These are phyloP conservation scores for Cyprinella venusta DNA, from an alignment of 2,797 vertebrate species.

Conservation along the genomic window DNA sequence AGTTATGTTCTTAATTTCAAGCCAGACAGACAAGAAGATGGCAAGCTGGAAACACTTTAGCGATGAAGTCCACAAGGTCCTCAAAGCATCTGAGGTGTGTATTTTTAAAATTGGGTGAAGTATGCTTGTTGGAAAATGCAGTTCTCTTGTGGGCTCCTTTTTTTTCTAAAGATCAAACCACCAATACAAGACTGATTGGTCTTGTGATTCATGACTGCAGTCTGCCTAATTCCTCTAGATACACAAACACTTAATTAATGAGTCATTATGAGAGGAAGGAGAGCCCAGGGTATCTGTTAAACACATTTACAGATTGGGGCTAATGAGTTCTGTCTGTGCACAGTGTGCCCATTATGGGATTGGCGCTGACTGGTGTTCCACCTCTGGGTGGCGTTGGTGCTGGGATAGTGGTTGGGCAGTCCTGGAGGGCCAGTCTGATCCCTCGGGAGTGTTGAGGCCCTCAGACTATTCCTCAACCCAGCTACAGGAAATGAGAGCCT, in stretches of 20 bases:
- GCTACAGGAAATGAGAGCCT: slow-evolving; percentile 83
- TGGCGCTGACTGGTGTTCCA: slow-evolving; percentile 49
- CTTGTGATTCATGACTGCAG: slow-evolving; percentile 78
- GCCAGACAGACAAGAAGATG: slow-evolving; percentile 41
- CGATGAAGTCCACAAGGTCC: slow-evolving; percentile 22
- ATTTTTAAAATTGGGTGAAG: slow-evolving; percentile 34
- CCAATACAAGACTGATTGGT: slow-evolving; percentile 75
- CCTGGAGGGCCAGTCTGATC: slow-evolving; percentile 60
- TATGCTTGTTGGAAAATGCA: slow-evolving; percentile 30
- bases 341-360: slow-evolving; percentile 55
- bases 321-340: slow-evolving; percentile 75
- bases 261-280: slow-evolving; percentile 80
- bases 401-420: slow-evolving; percentile 54
- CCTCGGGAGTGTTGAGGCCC: slow-evolving; percentile 57
- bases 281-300: slow-evolving; percentile 79
- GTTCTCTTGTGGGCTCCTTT: slow-evolving; percentile 56
- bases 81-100: slow-evolving; percentile 24
- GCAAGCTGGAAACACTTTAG: background rate
- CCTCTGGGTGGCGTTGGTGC: slow-evolving; percentile 71
- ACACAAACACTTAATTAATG: slow-evolving; percentile 82
- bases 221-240: slow-evolving; percentile 76
- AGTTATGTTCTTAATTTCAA: slow-evolving; percentile 19
- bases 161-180: slow-evolving; percentile 76
- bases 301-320: slow-evolving; percentile 72
- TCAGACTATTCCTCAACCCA: slow-evolving; percentile 71